Percentiles rank a stretch among this genome's conserved stretches.
Evolutionary conservation across 2,797 vertebrate species (phyloP).

Genomic region (Pachyuromys duprasi): DNA sequence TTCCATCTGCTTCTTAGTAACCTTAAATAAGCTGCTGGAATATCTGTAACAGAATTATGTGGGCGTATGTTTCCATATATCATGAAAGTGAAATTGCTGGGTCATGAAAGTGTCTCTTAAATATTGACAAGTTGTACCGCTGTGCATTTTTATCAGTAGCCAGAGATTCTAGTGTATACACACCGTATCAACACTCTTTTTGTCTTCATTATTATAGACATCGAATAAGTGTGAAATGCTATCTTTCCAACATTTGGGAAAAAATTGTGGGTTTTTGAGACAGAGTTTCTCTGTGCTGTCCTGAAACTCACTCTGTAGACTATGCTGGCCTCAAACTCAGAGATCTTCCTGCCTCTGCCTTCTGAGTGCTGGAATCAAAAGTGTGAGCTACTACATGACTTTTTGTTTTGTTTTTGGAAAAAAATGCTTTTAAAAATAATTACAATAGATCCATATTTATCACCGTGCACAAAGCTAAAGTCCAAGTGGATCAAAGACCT

Average conservation of each 20-base stretch:
- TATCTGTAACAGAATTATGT: not conserved
- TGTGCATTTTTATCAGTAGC: not conserved
- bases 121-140: not conserved
- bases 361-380: too few species aligned
- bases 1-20: not conserved
- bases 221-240: not conserved
- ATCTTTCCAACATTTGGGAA: not conserved
- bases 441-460: too few species aligned
- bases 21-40: not conserved
- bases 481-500: too few species aligned
- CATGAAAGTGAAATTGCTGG: not conserved
- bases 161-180: not conserved
- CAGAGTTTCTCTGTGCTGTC: too few species aligned
- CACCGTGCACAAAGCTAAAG: too few species aligned
- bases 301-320: too few species aligned
- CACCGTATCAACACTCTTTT: not conserved
- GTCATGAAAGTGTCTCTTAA: not conserved
- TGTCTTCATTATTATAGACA: not conserved
- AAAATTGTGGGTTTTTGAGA: not conserved
- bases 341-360: too few species aligned
- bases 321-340: too few species aligned
- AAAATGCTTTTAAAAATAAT: slow-evolving; percentile 1
- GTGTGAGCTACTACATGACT: too few species aligned
- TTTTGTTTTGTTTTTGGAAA: not conserved
- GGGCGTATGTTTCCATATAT: not conserved